Percentiles rank a stretch among this genome's conserved stretches.
phyloP scores from a whole-genome alignment of 2,888 invertebrate species.

The Drosophila stalkeri region DNA sequence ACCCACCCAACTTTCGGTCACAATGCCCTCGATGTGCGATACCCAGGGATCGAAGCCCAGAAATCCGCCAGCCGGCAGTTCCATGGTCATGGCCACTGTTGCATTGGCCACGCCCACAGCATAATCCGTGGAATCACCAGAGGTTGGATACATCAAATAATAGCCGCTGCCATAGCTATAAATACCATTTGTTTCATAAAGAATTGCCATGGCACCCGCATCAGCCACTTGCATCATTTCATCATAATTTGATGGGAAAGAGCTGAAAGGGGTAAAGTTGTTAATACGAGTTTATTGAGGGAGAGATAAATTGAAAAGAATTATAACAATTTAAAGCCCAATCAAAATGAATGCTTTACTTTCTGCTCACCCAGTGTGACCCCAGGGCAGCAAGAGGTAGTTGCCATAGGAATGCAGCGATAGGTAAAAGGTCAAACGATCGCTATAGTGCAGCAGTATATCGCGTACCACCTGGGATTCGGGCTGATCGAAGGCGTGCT shows the following conservation, averaged over 20 bases:
- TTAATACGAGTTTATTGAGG: background rate
- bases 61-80: conserved; percentile 87
- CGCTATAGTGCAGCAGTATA: conserved; percentile 86
- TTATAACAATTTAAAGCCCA: background rate
- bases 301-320: too few relatives aligned
- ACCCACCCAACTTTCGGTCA: conserved; percentile 87
- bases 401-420: conserved; percentile 91
- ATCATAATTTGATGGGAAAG: conserved; percentile 84
- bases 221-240: conserved; percentile 83
- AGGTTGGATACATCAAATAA: conserved; percentile 85
- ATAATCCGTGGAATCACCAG: conserved; percentile 89
- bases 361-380: conserved; percentile 86
- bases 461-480: conserved; percentile 88
- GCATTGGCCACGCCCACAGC: conserved; percentile 85
- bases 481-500: conserved; percentile 87
- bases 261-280: conserved; percentile 36
- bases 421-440: conserved; percentile 87
- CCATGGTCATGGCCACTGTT: conserved; percentile 85
- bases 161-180: conserved; percentile 85
- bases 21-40: conserved; percentile 73
- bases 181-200: conserved; percentile 66
- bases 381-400: conserved; percentile 89
- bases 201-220: conserved; percentile 82
- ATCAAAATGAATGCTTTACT: background rate
- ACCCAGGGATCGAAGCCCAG: conserved; percentile 86